Evolutionary conservation across 2,888 invertebrate species (phyloP).

Genomic region (Dolomedes plantarius): DNA sequence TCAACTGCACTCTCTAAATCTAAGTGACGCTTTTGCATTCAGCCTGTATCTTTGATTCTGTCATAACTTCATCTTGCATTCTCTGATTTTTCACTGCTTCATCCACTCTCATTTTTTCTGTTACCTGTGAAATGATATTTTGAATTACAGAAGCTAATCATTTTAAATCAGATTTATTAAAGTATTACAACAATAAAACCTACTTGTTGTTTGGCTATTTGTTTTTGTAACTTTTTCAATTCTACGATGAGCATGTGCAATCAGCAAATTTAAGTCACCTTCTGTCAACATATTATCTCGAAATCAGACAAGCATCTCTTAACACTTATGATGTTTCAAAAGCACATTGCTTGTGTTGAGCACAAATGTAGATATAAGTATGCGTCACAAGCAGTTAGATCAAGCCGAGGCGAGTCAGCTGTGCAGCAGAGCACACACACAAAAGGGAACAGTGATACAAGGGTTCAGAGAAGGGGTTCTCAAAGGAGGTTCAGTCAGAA

Average conservation of each 20-base stretch:
- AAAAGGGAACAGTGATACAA: too few relatives aligned
- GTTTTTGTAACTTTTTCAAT: constrained; percentile 86
- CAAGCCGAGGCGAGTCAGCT: too few relatives aligned
- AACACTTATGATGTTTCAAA: too few relatives aligned
- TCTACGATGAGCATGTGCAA: constrained; percentile 86
- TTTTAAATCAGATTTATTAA: neutral
- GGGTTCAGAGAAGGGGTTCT: too few relatives aligned
- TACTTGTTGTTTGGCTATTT: constrained; percentile 84
- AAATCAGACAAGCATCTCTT: too few relatives aligned
- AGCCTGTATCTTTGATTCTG: constrained; percentile 81
- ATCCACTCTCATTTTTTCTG: constrained; percentile 82
- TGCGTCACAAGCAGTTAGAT: too few relatives aligned
- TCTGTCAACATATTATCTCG: constrained; percentile 79
- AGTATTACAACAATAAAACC: neutral
- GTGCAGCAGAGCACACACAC: too few relatives aligned
- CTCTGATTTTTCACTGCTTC: constrained; percentile 82
- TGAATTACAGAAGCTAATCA: neutral
- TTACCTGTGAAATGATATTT: constrained; percentile 77
- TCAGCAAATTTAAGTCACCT: constrained; percentile 85
- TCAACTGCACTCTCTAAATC: constrained; percentile 84
- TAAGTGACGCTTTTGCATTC: constrained; percentile 83
- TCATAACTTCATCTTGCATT: constrained; percentile 80
- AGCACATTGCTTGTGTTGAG: too few relatives aligned
- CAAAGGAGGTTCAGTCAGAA: too few relatives aligned
- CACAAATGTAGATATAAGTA: too few relatives aligned